Percentiles rank a stretch among this genome's conserved stretches.
phyloP scores from a whole-genome alignment of 2,113 vertebrate species.

The Madoqua kirkii region DNA sequence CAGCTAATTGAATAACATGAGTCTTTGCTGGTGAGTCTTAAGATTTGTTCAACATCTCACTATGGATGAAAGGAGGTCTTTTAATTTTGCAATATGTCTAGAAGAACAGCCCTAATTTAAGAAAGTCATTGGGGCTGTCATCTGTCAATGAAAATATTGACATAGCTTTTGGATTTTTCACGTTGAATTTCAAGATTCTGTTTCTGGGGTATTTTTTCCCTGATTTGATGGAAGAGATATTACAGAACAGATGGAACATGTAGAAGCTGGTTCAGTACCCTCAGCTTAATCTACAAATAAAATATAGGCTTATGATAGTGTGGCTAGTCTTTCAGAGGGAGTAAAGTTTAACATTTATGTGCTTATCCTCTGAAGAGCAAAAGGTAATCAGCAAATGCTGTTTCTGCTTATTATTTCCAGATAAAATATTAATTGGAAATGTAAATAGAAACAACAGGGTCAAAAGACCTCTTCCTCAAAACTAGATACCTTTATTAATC shows the following conservation, averaged over 20 bases:
- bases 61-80: neutral
- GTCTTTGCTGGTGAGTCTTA: neutral
- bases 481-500: conserved; percentile 61
- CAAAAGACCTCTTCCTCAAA: conserved; percentile 20
- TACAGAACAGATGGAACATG: conserved; percentile 59
- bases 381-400: conserved; percentile 56
- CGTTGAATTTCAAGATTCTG: conserved; percentile 19
- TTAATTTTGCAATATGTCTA: neutral
- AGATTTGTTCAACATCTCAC: neutral
- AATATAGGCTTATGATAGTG: conserved; percentile 56
- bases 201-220: neutral
- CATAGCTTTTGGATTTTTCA: conserved; percentile 35
- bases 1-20: conserved; percentile 7
- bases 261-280: conserved; percentile 25
- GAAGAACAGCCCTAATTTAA: conserved; percentile 32
- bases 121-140: neutral
- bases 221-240: conserved; percentile 33
- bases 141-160: conserved; percentile 62
- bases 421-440: conserved; percentile 77
- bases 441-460: conserved; percentile 72
- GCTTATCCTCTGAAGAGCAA: conserved; percentile 56
- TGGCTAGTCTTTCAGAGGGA: conserved; percentile 53
- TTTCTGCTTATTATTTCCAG: conserved; percentile 67
- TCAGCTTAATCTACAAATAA: conserved; percentile 68
- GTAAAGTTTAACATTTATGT: conserved; percentile 59